Conservation (phyloP, 2,113 vertebrate genomes). For the Puffinus mauretanicus region DNA sequence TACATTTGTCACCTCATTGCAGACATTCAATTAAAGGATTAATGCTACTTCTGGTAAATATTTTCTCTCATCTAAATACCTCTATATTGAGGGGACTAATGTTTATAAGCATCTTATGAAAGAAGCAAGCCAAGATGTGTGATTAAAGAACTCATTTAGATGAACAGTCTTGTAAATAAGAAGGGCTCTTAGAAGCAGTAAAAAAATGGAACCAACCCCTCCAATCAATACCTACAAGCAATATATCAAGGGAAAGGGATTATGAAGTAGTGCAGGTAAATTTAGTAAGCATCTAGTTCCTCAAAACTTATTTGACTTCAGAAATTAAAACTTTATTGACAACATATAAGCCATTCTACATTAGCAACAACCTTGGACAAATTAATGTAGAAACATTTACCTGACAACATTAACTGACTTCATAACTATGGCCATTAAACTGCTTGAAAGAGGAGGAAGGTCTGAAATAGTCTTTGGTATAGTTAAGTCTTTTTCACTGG, state of each 20-base stretch:
- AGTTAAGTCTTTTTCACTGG: constrained; percentile 71
- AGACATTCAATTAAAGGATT: background rate
- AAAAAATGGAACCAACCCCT: background rate
- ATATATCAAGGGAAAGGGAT: background rate
- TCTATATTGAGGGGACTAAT: background rate
- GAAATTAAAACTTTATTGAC: background rate
- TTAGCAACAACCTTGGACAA: background rate
- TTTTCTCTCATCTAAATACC: background rate
- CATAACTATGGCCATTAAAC: constrained; percentile 78
- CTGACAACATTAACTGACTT: constrained; percentile 78
- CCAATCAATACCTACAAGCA: background rate
- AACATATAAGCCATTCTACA: background rate
- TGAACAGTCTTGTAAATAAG: background rate
- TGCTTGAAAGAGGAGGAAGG: constrained; percentile 85
- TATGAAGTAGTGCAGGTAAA: background rate
- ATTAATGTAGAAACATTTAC: constrained; percentile 67
- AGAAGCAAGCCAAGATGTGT: background rate
- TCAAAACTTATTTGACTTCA: background rate
- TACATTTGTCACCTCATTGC: background rate
- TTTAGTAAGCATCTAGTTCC: background rate
- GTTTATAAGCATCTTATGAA: background rate
- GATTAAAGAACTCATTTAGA: background rate
- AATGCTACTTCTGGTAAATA: background rate
- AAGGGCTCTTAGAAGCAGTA: background rate
- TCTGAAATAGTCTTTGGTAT: constrained; percentile 76